Percentiles rank a stretch among this genome's conserved stretches.
These are phyloP conservation scores for Nephrotoma appendiculata DNA, from an alignment of 2,888 invertebrate genomes.

Conservation along the genomic window DNA sequence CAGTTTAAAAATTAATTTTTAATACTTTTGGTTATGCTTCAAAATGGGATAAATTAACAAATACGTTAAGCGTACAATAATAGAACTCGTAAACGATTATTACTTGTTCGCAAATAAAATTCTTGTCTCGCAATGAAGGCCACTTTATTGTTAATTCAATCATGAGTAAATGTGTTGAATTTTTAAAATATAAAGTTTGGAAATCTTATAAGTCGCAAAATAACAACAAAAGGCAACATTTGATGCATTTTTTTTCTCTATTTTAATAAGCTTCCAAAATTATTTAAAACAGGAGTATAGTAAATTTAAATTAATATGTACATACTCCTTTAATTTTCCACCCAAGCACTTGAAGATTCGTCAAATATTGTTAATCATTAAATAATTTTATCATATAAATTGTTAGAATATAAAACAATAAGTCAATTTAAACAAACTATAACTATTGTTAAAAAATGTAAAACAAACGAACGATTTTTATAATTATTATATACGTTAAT, in stretches of 20 bases:
- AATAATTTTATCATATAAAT: neutral
- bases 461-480: neutral
- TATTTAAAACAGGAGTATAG: neutral
- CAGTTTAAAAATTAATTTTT: neutral
- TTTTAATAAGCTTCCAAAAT: neutral
- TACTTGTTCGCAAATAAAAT: neutral
- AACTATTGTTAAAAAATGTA: neutral
- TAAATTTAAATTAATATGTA: neutral
- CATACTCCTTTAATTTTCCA: neutral
- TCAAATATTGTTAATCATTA: neutral
- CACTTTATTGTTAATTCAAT: neutral
- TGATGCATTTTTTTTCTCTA: neutral
- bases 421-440: neutral
- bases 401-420: neutral
- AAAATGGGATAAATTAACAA: neutral
- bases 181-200: neutral
- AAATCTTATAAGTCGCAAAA: neutral
- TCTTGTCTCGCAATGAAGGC: neutral
- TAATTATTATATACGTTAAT: neutral
- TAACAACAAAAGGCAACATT: neutral
- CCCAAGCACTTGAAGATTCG: neutral
- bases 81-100: neutral
- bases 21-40: neutral
- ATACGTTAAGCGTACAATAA: neutral
- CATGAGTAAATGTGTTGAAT: neutral